Evolutionary conservation across 2,113 vertebrate species (phyloP).

Genomic region (Glareola pratincola): DNA sequence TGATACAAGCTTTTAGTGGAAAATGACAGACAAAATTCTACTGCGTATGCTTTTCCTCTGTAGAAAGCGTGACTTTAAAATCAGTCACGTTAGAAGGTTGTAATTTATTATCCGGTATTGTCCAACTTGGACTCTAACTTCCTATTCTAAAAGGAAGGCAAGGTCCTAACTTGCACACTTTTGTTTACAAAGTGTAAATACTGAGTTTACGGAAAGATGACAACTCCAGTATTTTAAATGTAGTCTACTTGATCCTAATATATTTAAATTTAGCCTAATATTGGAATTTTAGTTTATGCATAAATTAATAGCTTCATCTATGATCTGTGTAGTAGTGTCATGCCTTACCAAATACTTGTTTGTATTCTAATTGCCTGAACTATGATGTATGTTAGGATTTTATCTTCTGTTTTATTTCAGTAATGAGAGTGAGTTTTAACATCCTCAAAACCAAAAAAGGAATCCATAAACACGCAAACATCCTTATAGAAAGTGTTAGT

Average conservation of each 20-base stretch:
- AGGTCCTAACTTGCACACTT: background rate
- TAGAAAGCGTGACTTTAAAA: background rate
- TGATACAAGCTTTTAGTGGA: background rate
- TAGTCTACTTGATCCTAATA: background rate
- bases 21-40: background rate
- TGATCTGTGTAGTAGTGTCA: background rate
- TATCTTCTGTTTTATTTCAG: background rate
- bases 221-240: background rate
- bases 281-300: background rate
- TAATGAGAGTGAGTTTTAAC: background rate
- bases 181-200: background rate
- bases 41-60: background rate
- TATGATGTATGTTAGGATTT: background rate
- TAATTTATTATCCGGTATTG: background rate
- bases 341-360: background rate
- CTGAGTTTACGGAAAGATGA: background rate
- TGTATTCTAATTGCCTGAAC: background rate
- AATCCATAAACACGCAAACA: background rate
- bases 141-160: background rate
- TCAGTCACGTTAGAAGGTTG: background rate
- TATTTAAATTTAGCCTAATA: background rate
- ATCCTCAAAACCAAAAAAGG: background rate
- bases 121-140: background rate
- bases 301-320: background rate
- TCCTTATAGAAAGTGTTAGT: background rate